Evolutionary conservation across 2,888 invertebrate species (phyloP), one percentile per base, ranked within the genome.

Genomic region (Trichogramma evanescens): DNA sequence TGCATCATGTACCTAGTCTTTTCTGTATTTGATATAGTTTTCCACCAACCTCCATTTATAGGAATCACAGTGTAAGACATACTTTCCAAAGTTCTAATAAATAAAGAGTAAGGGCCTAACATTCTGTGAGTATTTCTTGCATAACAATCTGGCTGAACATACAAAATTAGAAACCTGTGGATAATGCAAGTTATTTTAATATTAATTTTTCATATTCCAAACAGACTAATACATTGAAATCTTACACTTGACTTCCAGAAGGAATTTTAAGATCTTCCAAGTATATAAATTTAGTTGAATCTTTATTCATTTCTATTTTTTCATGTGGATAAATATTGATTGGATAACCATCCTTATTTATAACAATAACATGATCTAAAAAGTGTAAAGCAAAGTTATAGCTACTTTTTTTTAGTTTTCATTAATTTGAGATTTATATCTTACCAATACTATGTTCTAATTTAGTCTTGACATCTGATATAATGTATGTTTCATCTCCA

Each of bases 1-100:
- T 84, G 79, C 81, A 86, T 82, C 44, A 89, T 74, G 70, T 83
- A 87, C 0, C 85, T 84, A 63, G 85, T 82, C 67, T 82, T 83
- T 74, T 88, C 86, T 67, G 82, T 80, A 49, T 81, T 78, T 0
- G 82, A 79, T 5, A 87, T 73, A 3, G 71, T 70, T 5, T 77
- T 68, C 87, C 87, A 89, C 59, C 79, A 77, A 48, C 69, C 72
- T 9, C 79, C 67, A 69, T 83, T 82, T 53, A 89, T 72, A 0
- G 83, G 78, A 2, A 88, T 80, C 0, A 84, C 80, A 0, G 78
- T 79, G 68, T 80, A 80, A 41, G 68, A 61, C 60, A 80, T 77
- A 41, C 79, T 76, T 74, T 86, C 85, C 50, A 88, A 70, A 4
- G 82, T 80, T 68, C 82, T 83, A 3, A 85, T 71, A 5, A 81